Base-by-base conservation (phyloP, 2,888 invertebrate genomes). In the Vesta saturnalis region DNA sequence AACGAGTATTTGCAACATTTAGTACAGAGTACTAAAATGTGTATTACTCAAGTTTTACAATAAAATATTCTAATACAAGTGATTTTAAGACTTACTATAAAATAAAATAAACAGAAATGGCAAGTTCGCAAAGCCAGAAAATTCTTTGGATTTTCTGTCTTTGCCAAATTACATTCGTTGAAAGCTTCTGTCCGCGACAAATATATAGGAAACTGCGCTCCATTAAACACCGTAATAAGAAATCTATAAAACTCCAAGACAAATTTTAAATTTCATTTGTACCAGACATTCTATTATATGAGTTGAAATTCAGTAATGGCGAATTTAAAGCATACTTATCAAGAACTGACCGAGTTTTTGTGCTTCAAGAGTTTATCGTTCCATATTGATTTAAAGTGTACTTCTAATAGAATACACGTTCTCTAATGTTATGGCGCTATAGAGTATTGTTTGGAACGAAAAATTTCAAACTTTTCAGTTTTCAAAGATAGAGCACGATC, bases 371-470 rank as follows among this genome's bases (percentile, higher is more conserved):
- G 19, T 21, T 54, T 54, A 1, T 16, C 15, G 35, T 56, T 12
- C 16, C 16, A 22, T 56, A 70, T 70, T 69, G 72, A 72, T 70
- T 68, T 70, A 70, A n/a, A n/a, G 66, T 72, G 67, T 67, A 62
- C 70, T 72, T 68, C 68, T 70, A 72, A 72, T 65, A 68, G 68
- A 57, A 59, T 22, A 68, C 70, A 68, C 70, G 70, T 68, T 67
- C 58, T 22, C 15, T 58, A 61, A 57, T 66, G 14, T 35, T 47
- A 61, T 19, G 22, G 67, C 58, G 64, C 52, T 55, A 64, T 60
- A 46, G 63, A 64, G 64, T 3, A 15, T 49, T 12, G 5, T n/a
- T 49, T 49, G 30, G 10, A 30, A 10, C 10, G 30, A 12, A 43
- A 43, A n/a, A 12, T 43, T 43, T 14, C 43, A 23, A 23, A 23